Base-by-base conservation (phyloP, 2,797 vertebrate genomes). In the Neosalanx taihuensis region DNA sequence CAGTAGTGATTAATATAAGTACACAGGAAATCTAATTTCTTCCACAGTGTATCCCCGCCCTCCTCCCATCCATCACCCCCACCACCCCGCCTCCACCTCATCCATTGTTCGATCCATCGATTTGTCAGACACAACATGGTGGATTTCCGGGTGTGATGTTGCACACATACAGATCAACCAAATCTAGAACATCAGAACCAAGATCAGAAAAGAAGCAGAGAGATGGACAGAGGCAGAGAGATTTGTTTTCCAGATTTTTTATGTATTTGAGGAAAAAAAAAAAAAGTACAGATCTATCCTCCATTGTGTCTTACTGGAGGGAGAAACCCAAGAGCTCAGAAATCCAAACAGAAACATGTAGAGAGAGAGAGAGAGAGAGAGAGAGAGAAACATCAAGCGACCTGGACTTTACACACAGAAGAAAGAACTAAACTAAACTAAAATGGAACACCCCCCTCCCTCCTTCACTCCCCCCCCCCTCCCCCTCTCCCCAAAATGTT, bases 241-340 rank as follows among this genome's bases (percentile, higher is more conserved):
- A 23, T 6, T 23, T 49, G 64, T 72, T 86, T 82, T 90, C 89
- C 72, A 89, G 81, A 82, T 79, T 76, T 89, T 91, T 92, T 89
- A 90, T 92, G 85, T 86, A 84, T 87, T 83, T 88, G 85, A 89
- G 86, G 82, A 84, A 89, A 82, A 74, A 83, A 82, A 67, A 69
- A 37, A 64, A 31, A 76, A 83, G 79, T 87, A 89, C 82, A 90
- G 76, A 82, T 82, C 87, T 77, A 79, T 84, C 67, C 84, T 87
- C 69, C 75, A 77, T 83, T 83, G 76, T 57, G 77, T 80, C 71
- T 78, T 79, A 88, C 84, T 84, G 79, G 78, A 87, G 72, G 68
- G 72, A 87, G 77, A 88, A 81, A 81, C 78, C 81, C 83, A 83
- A 73, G 77, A 76, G 84, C 81, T 85, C 77, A 83, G 78, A 89